These are phyloP conservation scores for Cetoscarus ocellatus DNA, from an alignment of 2,797 vertebrate genomes.

Conservation along the genomic window DNA sequence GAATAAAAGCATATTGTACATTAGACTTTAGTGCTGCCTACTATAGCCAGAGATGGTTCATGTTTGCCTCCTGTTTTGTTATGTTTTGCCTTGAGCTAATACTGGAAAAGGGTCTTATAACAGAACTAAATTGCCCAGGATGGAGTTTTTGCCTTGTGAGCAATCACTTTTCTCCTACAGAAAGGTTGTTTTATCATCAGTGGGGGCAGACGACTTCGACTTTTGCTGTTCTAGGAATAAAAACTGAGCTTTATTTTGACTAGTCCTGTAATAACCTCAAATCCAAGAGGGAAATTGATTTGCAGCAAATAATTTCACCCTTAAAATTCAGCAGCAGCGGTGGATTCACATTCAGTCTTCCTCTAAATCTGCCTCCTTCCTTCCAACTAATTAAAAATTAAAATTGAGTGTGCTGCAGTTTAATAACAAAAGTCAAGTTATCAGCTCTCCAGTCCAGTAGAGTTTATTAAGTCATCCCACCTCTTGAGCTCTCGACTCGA, in stretches of 20 bases:
- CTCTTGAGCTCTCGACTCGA: conserved; percentile 43
- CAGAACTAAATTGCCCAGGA: too few species aligned
- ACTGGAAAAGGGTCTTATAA: too few species aligned
- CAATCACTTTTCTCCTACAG: too few species aligned
- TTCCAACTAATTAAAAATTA: conserved; percentile 66
- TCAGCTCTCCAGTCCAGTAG: conserved; percentile 57
- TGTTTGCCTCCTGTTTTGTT: too few species aligned
- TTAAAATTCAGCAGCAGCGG: conserved; percentile 17
- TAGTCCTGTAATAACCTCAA: conserved; percentile 4
- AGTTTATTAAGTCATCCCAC: conserved; percentile 64
- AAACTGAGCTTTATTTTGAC: conserved; percentile 23
- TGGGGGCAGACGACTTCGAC: too few species aligned
- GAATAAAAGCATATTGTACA: too few species aligned
- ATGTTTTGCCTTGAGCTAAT: too few species aligned
- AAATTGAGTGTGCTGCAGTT: conserved; percentile 54
- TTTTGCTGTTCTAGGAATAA: conserved; percentile 31
- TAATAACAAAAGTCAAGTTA: conserved; percentile 69
- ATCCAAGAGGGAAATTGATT: conserved; percentile 33
- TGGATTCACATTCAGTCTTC: conserved; percentile 30
- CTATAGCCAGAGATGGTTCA: too few species aligned
- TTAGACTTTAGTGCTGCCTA: too few species aligned
- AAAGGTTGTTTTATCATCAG: too few species aligned
- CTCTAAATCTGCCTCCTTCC: conserved; percentile 56
- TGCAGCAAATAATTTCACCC: conserved; percentile 43
- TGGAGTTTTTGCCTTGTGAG: too few species aligned